Conservation (phyloP, 2,113 vertebrate genomes). For the Phalacrocorax brasilianus region DNA sequence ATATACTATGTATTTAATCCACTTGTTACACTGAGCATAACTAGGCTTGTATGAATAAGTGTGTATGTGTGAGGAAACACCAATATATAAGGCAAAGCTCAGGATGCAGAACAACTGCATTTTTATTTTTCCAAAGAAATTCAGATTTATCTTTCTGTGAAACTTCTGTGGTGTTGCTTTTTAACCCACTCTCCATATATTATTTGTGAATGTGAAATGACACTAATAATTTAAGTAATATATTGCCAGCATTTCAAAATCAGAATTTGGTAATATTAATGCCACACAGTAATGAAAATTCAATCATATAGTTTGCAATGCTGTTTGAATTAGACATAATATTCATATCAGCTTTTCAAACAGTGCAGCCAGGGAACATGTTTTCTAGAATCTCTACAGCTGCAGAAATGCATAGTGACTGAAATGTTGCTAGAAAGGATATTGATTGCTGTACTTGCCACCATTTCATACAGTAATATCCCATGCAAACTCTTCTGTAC, state of each 20-base stretch:
- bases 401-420: not conserved
- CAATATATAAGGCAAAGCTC: not conserved
- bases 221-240: not conserved
- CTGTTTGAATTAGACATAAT: constrained; percentile 1
- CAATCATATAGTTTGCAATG: not conserved
- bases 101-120: not conserved
- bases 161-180: not conserved
- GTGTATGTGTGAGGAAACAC: not conserved
- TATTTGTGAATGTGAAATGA: not conserved
- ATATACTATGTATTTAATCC: not conserved
- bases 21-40: not conserved
- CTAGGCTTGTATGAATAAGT: not conserved
- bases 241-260: not conserved
- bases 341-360: not conserved
- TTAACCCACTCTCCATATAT: not conserved
- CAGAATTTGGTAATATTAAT: not conserved
- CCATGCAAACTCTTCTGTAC: not conserved
- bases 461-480: not conserved
- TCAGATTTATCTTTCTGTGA: not conserved
- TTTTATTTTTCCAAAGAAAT: not conserved
- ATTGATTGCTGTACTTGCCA: not conserved
- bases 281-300: constrained; percentile 25
- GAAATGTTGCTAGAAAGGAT: not conserved
- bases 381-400: not conserved
- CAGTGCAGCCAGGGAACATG: not conserved